phyloP scores from a whole-genome alignment of 2,113 vertebrate genomes.

The Campylomormyrus tamandua region DNA sequence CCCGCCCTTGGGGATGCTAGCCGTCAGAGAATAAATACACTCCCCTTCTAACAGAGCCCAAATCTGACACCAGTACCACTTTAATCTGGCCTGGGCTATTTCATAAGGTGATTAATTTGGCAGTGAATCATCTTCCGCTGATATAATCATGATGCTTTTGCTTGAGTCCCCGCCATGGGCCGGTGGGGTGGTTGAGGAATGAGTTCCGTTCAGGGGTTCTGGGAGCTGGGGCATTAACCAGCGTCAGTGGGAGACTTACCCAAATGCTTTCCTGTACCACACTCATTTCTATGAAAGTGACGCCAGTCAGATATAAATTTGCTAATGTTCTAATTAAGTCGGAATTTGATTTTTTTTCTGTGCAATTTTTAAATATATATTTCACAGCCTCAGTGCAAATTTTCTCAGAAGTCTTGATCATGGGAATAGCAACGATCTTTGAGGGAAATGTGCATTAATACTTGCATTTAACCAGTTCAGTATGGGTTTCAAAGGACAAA shows the following conservation, averaged over 20 bases:
- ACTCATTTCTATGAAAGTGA: not conserved
- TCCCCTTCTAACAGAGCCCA: not conserved
- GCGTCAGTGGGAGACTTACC: not conserved
- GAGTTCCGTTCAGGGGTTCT: not conserved
- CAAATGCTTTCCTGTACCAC: not conserved
- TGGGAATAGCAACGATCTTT: not conserved
- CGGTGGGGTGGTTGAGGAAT: not conserved
- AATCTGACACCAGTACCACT: not conserved
- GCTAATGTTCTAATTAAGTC: not conserved
- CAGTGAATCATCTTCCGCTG: slow-evolving; percentile 39
- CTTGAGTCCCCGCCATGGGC: not conserved
- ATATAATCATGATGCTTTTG: not conserved
- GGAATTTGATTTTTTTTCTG: not conserved
- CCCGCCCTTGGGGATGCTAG: not conserved
- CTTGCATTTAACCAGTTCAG: not conserved
- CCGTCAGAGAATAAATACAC: not conserved
- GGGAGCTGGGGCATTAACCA: not conserved
- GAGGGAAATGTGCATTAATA: not conserved
- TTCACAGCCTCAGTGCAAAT: not conserved
- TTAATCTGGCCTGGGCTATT: slow-evolving; percentile 38
- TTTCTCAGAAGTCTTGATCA: not conserved
- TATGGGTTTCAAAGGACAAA: not conserved
- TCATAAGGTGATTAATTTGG: slow-evolving; percentile 47
- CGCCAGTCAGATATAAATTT: not conserved
- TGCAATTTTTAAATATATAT: not conserved